Base-by-base conservation (phyloP, 2,888 invertebrate genomes). In the Metacarcinus magister region DNA sequence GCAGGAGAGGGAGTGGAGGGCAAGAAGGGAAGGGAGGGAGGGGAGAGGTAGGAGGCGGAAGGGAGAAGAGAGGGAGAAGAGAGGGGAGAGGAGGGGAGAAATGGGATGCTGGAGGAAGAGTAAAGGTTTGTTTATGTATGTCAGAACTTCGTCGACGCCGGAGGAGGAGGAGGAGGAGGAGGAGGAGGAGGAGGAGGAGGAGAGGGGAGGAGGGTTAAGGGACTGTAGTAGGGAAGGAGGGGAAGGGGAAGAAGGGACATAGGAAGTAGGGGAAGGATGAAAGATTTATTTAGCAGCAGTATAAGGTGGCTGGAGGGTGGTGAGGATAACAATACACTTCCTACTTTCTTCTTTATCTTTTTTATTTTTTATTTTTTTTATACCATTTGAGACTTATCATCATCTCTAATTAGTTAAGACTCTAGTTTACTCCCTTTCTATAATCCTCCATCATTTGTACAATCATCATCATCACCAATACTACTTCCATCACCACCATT, bases 61-160 rank as follows among this genome's bases (percentile, higher is more conserved):
- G n/a, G 54, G 92, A n/a, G 60, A 32, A n/a, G n/a, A 1, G 13
- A 28, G 92, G 19, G 92, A 92, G 23, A 48, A 19, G n/a, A 19
- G 13, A 32, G 54, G n/a, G n/a, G 54, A 39, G 54, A 19, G 48
- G 92, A 28, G 48, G 32, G 48, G 19, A 2, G 92, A 19, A 48
- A 92, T 54, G 92, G 54, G 48, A 19, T 32, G 54, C 48, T 54
- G 54, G 48, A 92, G 54, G 48, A 32, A 92, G 32, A 92, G 32
- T 48, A 48, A 54, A 92, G 54, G 39, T 39, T 32, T 67, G 67
- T 67, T 67, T 67, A 67, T 67, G 67, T 92, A 54, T 60, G 92
- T 54, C 32, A 92, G 54, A 67, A 67, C 23, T 67, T 67, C 67
- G 67, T 67, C 67, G 67, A 67, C 67, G 67, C 67, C n/a, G n/a